Base-by-base conservation (phyloP, 1,140 invertebrate species). In the Drosophila punjabiensis region DNA sequence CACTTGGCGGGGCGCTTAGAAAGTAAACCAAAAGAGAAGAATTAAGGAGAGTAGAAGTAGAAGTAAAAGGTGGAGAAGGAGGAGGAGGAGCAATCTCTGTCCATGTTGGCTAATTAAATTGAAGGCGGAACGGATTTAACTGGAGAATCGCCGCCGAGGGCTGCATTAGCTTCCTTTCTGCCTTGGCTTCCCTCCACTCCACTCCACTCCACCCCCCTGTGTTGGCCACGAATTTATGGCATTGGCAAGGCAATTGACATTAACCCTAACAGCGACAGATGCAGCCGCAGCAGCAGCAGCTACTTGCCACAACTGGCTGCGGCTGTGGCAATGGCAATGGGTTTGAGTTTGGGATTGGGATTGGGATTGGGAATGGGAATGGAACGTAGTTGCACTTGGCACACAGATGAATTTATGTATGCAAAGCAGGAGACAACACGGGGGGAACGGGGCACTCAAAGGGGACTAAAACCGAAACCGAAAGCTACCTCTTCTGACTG, bases 351-450 rank as follows among this genome's bases (percentile, higher is more conserved):
- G 35, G 53, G 33, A 24, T 35, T 55, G 55, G 33, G 43, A 58
- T 2, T 35, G 41, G n/a, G n/a, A n/a, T n/a, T n/a, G n/a, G 28
- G 48, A 65, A 13, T 18, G 32, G 30, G 45, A 60, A 39, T 73
- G 67, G 45, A 73, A 43, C 37, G 68, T 58, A 58, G 55, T 75
- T 77, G 73, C 63, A 80, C 67, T 74, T 73, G 77, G 67, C 76
- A 75, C 81, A 87, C 80, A 86, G 82, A 83, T 88, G 84, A 88
- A 88, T 88, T 88, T 88, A 88, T 88, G 84, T 88, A 88, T 88
- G 84, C 84, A 88, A 88, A 88, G 45, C 69, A 88, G 70, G 66
- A 65, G 41, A 39, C 13, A 30, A 33, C 3, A 18, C 28, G 43
- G 24, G 4, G 24, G 24, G 16, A 28, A 28, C 35, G 35, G 48